Evolutionary conservation across 2,113 vertebrate genomes (phyloP), one percentile per base, ranked within the genome.

Genomic region (Neoarius graeffei): DNA sequence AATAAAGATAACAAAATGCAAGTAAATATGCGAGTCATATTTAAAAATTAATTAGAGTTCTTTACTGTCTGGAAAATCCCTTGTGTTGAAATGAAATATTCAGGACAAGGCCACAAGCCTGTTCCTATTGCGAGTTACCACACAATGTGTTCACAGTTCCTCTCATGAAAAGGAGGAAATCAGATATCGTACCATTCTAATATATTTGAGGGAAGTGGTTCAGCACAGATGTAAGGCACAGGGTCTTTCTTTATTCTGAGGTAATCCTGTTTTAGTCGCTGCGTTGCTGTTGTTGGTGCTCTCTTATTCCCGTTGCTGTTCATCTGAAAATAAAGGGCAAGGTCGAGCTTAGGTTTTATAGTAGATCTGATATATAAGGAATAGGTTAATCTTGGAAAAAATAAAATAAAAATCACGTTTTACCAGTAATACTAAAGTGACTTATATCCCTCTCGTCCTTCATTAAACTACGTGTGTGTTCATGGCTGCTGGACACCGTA

Each of bases 181-280:
- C n/a, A 27, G 42, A 35, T 93, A 95, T 23, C 48, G 23, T 93
- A 99, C 98, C 98, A 99, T 95, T 99, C 98, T 7, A 99, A 95
- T 91, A 99, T 99, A 88, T 99, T 99, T 59, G 98, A 98, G 27
- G 98, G 97, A 42, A 99, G 96, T 66, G 98, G 98, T 91, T 99
- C 98, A 20, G 98, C 98, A 93, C 98, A 98, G 93, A 99, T 99
- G 88, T 99, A 99, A 96, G 98, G 98, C 96, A 99, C 98, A 1
- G 98, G 98, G 93, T 99, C 98, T 95, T 99, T 99, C 94, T 99
- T 99, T 90, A 99, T 99, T 76, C 98, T 94, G 91, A 99, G 97
- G 93, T 99, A 99, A 95, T 99, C 98, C 93, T 99, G 98, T 87
- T 98, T 99, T 86, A 99, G 95, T 77, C 98, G 93, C 95, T 99